These are phyloP conservation scores for Pagetopsis macropterus DNA, from an alignment of 2,797 vertebrate genomes.

Conservation along the genomic window DNA sequence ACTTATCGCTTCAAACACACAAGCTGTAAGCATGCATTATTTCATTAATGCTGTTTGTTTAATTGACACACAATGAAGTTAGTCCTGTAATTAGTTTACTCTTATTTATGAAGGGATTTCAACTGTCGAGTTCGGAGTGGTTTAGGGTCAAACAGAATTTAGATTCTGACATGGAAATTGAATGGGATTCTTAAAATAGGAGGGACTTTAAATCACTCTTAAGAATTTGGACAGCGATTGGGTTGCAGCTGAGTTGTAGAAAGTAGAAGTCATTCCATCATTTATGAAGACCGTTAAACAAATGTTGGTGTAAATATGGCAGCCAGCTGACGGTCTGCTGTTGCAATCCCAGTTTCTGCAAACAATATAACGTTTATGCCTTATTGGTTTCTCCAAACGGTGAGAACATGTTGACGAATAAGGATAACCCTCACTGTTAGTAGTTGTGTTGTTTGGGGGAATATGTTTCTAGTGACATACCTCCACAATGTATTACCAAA, in stretches of 20 bases:
- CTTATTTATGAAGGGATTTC: constrained; percentile 62
- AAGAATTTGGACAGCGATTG: not conserved
- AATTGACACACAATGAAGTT: constrained; percentile 39
- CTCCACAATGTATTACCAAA: not conserved
- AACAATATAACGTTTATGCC: not conserved
- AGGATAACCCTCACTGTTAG: not conserved
- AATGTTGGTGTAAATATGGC: constrained; percentile 8
- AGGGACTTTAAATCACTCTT: constrained; percentile 22
- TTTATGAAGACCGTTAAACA: constrained; percentile 5
- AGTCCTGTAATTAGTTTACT: constrained; percentile 48
- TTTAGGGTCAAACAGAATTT: constrained; percentile 30
- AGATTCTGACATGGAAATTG: constrained; percentile 8
- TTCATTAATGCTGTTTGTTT: constrained; percentile 61
- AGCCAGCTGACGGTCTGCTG: constrained; percentile 7
- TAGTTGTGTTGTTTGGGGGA: not conserved
- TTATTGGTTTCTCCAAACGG: not conserved
- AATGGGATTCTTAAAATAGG: constrained; percentile 11
- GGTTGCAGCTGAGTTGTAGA: constrained; percentile 15
- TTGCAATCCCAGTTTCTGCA: constrained; percentile 7
- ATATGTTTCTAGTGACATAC: not conserved
- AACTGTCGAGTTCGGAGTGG: constrained; percentile 23
- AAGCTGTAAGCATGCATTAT: constrained; percentile 59
- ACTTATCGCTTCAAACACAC: constrained; percentile 61
- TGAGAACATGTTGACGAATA: not conserved
- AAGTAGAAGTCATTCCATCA: constrained; percentile 10